These are phyloP conservation scores for Cheilosia grossa DNA, from an alignment of 2,888 invertebrate species.

Conservation along the genomic window DNA sequence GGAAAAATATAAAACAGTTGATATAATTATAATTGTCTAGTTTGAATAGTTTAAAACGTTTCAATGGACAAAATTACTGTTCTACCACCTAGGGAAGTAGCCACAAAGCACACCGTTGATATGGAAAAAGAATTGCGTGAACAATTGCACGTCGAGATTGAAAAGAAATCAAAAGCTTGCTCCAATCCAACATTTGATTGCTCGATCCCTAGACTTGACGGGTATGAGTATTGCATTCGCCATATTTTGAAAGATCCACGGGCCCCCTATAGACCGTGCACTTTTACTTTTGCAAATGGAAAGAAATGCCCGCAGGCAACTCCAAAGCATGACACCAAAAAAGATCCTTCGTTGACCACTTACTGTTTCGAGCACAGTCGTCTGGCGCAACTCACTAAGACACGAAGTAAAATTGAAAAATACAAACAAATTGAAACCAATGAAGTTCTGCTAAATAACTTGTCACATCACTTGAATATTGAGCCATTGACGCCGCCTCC, in stretches of 20 bases:
- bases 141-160: constrained; percentile 87
- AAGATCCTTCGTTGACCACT: constrained; percentile 86
- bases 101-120: constrained; percentile 47
- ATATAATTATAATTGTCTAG: not conserved
- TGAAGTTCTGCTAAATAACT: constrained; percentile 86
- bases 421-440: constrained; percentile 87
- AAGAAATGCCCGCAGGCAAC: constrained; percentile 92
- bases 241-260: constrained; percentile 93
- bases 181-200: constrained; percentile 88
- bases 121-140: constrained; percentile 81
- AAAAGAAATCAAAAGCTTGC: constrained; percentile 86
- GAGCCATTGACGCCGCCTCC: constrained; percentile 79
- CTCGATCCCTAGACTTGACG: constrained; percentile 87
- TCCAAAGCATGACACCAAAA: constrained; percentile 88
- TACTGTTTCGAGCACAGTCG: constrained; percentile 89
- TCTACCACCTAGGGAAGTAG: constrained; percentile 35
- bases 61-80: constrained; percentile 50
- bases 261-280: constrained; percentile 93
- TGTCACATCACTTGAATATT: constrained; percentile 86
- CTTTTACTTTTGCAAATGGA: constrained; percentile 87
- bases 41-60: not conserved
- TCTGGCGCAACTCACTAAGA: constrained; percentile 86
- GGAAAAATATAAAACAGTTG: not conserved
- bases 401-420: constrained; percentile 85
- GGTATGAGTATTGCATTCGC: constrained; percentile 90